These are phyloP conservation scores for Willisornis vidua DNA, from an alignment of 2,113 vertebrate species.

Conservation along the genomic window DNA sequence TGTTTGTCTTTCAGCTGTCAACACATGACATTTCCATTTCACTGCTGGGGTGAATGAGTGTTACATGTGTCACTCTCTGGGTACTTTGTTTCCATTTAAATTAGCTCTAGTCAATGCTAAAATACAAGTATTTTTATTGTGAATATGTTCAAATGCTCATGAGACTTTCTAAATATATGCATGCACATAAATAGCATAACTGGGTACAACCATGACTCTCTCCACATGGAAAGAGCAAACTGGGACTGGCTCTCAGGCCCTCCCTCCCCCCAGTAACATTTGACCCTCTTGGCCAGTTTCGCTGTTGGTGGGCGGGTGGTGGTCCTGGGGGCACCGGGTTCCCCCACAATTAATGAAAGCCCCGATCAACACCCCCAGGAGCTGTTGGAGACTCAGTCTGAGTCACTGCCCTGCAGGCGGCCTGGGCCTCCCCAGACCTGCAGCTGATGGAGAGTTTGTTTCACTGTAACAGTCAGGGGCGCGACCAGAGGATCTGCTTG, in stretches of 20 bases:
- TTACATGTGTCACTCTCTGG: not conserved
- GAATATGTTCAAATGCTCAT: not conserved
- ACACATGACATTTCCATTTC: not conserved
- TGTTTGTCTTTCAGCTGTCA: not conserved
- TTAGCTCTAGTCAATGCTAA: not conserved
- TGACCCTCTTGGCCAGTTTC: not conserved
- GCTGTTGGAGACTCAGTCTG: not conserved
- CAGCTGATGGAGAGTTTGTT: not conserved
- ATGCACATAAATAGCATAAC: not conserved
- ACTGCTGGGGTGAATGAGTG: not conserved
- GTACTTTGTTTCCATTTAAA: not conserved
- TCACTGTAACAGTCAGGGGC: constrained; percentile 85
- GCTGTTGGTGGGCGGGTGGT: not conserved
- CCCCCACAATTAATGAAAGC: not conserved
- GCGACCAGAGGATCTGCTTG: constrained; percentile 84
- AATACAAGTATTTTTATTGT: not conserved
- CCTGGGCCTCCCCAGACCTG: not conserved
- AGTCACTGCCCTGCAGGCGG: not conserved
- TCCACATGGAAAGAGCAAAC: not conserved
- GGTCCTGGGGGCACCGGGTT: fast-evolving
- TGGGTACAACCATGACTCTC: not conserved
- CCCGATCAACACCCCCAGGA: not conserved
- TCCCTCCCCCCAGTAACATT: not conserved
- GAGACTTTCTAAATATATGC: not conserved
- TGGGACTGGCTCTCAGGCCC: not conserved